A percentile compares a stretch with the other conserved stretches of the same genome.
Evolutionary conservation across 1,140 invertebrate genomes (phyloP).

Genomic region (Pogonus chalceus): DNA sequence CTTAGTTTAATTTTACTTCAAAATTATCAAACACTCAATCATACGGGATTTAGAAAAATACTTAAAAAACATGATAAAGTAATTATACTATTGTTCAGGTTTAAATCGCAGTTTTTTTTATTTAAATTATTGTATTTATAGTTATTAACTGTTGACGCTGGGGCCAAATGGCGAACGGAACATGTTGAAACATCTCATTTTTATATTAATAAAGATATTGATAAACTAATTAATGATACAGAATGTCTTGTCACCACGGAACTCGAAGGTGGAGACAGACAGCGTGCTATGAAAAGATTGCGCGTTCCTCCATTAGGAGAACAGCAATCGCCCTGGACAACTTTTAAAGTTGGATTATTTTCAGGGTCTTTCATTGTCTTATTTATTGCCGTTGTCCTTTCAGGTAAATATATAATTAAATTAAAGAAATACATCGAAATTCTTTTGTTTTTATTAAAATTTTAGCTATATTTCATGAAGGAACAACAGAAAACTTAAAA

Average conservation of each 20-base stretch:
- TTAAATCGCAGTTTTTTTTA: background rate
- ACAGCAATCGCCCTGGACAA: conserved; percentile 71
- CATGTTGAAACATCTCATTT: conserved; percentile 76
- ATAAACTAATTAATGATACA: conserved; percentile 74
- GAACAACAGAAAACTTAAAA: conserved; percentile 38
- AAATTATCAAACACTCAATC: conserved; percentile 74
- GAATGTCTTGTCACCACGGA: conserved; percentile 73
- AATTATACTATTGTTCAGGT: background rate
- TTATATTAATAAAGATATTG: conserved; percentile 80
- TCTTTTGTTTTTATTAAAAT: conserved; percentile 12
- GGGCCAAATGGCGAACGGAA: conserved; percentile 62
- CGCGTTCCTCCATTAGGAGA: conserved; percentile 79
- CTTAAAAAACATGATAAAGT: conserved; percentile 92
- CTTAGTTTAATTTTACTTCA: conserved; percentile 70
- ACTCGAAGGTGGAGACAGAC: conserved; percentile 72
- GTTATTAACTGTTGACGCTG: conserved; percentile 46
- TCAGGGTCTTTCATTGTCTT: conserved; percentile 74
- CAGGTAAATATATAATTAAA: conserved; percentile 42
- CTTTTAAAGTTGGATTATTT: conserved; percentile 75
- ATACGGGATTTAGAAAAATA: conserved; percentile 87
- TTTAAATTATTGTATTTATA: conserved; percentile 21
- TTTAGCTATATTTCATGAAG: conserved; percentile 38
- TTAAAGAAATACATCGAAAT: background rate
- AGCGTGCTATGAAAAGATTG: conserved; percentile 77
- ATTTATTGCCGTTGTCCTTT: conserved; percentile 58